phyloP scores from a whole-genome alignment of 2,797 vertebrate genomes.

The Cynopterus sphinx region DNA sequence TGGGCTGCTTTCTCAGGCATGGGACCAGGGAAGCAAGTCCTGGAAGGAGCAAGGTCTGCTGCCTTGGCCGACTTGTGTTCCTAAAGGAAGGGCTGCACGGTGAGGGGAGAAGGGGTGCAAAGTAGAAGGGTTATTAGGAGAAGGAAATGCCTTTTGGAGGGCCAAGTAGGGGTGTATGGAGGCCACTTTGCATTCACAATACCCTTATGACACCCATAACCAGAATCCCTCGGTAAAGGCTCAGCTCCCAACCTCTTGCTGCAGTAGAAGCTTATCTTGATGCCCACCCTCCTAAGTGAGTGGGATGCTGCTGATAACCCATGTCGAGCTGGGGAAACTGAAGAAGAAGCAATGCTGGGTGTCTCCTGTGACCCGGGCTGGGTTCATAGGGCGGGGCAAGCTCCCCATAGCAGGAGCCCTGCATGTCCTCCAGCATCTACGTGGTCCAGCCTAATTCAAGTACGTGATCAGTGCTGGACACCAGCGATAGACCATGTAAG shows the following conservation, averaged over 20 bases:
- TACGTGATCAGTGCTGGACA: neutral
- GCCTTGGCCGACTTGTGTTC: neutral
- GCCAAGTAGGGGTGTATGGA: neutral
- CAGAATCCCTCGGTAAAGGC: neutral
- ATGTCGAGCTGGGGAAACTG: neutral
- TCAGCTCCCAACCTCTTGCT: neutral
- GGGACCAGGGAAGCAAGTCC: neutral
- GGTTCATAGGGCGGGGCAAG: neutral
- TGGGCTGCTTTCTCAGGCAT: neutral
- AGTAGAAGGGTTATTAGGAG: neutral
- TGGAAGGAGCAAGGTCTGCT: neutral
- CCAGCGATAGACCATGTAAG: neutral
- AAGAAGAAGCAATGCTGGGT: neutral
- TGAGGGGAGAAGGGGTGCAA: rapidly evolving
- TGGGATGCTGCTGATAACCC: too few relatives aligned
- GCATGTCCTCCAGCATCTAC: neutral
- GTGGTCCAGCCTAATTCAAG: neutral
- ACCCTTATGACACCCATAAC: too few relatives aligned
- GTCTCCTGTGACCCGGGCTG: neutral
- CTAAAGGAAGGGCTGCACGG: neutral
- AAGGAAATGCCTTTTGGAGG: neutral
- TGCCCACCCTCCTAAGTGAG: too few relatives aligned
- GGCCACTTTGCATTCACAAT: too few relatives aligned
- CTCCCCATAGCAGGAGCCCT: neutral
- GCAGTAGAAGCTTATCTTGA: neutral